Conservation (phyloP, 1,140 invertebrate species). For the Nylanderia fulva region DNA sequence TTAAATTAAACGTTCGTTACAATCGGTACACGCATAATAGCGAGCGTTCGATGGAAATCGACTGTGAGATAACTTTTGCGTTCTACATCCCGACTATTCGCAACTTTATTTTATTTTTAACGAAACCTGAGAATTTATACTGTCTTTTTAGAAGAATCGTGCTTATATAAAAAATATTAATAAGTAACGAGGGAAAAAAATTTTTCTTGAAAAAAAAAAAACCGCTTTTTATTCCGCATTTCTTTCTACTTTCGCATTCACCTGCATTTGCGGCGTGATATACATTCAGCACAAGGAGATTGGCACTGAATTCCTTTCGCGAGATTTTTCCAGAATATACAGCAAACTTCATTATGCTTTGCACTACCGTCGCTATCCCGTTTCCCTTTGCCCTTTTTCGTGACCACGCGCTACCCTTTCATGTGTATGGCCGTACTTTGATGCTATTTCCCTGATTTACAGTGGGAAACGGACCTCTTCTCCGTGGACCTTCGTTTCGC, state of each 20-base stretch:
- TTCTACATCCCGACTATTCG: slow-evolving; percentile 29
- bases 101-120: slow-evolving; percentile 56
- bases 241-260: neutral
- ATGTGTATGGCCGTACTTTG: slow-evolving; percentile 33
- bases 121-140: neutral
- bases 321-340: slow-evolving; percentile 41
- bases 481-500: neutral
- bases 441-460: slow-evolving; percentile 64
- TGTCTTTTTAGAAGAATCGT: neutral
- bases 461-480: slow-evolving; percentile 17
- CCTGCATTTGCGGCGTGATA: no score
- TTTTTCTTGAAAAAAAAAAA: neutral
- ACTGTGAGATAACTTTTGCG: slow-evolving; percentile 64
- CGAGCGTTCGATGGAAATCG: slow-evolving; percentile 68
- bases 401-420: neutral
- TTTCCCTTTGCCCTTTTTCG: slow-evolving; percentile 13
- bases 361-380: neutral
- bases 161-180: neutral
- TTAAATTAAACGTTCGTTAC: slow-evolving; percentile 55
- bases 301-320: slow-evolving; percentile 2
- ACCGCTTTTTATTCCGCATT: neutral
- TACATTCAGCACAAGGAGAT: no score
- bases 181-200: neutral
- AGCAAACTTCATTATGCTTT: slow-evolving; percentile 60
- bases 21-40: slow-evolving; percentile 70